Conservation (phyloP, 2,113 vertebrate genomes). For the Thamnaconus septentrionalis region DNA sequence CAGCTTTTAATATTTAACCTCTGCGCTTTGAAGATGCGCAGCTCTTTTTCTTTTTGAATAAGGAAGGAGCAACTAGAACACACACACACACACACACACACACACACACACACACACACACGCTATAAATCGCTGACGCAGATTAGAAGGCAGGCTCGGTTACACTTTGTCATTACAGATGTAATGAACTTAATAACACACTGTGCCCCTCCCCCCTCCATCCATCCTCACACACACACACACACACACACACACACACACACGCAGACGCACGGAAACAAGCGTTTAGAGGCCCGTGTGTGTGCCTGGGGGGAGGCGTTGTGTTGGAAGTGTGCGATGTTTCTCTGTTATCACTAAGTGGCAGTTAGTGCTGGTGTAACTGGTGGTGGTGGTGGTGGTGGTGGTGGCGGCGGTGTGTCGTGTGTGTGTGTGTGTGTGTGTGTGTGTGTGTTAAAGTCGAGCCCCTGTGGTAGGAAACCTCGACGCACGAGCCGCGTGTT, state of each 20-base stretch:
- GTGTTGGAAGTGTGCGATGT: conserved; percentile 13
- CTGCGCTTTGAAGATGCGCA: conserved; percentile 26
- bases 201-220: conserved; percentile 35
- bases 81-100: conserved; percentile 10
- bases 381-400: background rate
- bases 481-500: too few relatives aligned
- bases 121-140: conserved; percentile 30
- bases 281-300: conserved; percentile 2
- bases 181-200: conserved; percentile 61
- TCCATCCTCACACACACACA: background rate
- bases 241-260: background rate
- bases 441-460: too few relatives aligned
- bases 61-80: conserved; percentile 2
- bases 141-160: conserved; percentile 55
- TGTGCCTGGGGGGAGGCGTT: background rate
- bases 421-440: too few relatives aligned
- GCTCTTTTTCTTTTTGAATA: too few relatives aligned
- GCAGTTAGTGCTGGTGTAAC: conserved; percentile 9
- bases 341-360: conserved; percentile 15
- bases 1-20: conserved; percentile 54
- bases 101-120: conserved; percentile 6
- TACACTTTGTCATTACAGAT: conserved; percentile 55
- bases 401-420: too few relatives aligned
- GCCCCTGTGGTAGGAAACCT: too few relatives aligned
- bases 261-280: background rate